Conservation (phyloP, 2,888 invertebrate species). For the Drosophila parthenogenetica region DNA sequence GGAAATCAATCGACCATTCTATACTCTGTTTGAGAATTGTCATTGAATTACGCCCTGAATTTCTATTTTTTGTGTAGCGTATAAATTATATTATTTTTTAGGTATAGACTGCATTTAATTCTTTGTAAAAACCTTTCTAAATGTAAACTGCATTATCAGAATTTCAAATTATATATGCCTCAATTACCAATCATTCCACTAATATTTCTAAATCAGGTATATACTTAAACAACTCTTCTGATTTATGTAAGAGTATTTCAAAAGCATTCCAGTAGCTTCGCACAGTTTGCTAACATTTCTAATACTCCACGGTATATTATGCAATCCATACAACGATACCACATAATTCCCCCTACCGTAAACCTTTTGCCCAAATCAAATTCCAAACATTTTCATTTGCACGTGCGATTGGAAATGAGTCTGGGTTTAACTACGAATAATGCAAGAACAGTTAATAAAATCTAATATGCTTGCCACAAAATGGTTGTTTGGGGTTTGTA, state of each 20-base stretch:
- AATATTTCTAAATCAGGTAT: not conserved
- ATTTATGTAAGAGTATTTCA: not conserved
- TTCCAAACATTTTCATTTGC: slow-evolving; percentile 29
- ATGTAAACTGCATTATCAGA: no score
- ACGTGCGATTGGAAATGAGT: slow-evolving; percentile 18
- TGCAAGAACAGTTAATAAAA: slow-evolving; percentile 75
- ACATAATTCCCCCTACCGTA: not conserved
- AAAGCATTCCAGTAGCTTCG: not conserved
- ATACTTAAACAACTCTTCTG: not conserved
- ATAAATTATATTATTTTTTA: no score
- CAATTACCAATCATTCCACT: no score
- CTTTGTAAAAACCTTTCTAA: no score
- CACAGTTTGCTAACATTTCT: not conserved
- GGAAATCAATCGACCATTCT: no score
- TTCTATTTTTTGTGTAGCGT: no score
- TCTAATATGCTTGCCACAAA: slow-evolving; percentile 79
- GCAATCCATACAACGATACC: not conserved
- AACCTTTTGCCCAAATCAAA: slow-evolving; percentile 7
- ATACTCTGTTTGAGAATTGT: no score
- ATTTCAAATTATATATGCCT: no score
- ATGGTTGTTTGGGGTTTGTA: slow-evolving; percentile 79
- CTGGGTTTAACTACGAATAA: slow-evolving; percentile 17
- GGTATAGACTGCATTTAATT: no score
- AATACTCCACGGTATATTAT: not conserved
- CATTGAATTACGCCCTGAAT: no score